Percentiles rank a stretch among this genome's conserved stretches.
Evolutionary conservation across 1,140 invertebrate genomes (phyloP).

Genomic region (Oryzaephilus surinamensis): DNA sequence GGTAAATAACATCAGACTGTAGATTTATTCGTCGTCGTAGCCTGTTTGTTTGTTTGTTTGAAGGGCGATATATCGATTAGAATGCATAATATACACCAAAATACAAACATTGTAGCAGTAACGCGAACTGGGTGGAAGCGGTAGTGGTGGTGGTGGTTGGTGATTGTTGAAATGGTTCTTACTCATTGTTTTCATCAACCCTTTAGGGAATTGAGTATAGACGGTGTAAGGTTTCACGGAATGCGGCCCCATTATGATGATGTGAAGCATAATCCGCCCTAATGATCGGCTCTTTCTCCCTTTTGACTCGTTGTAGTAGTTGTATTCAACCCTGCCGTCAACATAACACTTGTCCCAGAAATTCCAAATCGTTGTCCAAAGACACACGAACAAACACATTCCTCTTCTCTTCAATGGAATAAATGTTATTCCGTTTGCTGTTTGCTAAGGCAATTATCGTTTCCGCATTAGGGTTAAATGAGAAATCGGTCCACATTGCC

Average conservation of each 20-base stretch:
- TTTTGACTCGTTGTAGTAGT: slow-evolving; percentile 12
- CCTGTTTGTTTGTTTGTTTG: no score
- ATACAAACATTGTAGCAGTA: no score
- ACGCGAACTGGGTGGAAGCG: no score
- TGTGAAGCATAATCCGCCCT: slow-evolving; percentile 27
- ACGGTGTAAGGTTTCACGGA: slow-evolving; percentile 26
- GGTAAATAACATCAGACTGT: no score
- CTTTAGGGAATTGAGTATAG: no score
- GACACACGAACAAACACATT: no score
- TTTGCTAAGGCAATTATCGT: slow-evolving; percentile 37
- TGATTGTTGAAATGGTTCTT: slow-evolving; percentile 8
- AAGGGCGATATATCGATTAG: no score
- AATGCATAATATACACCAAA: no score
- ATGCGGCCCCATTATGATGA: no score
- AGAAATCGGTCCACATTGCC: slow-evolving; percentile 17
- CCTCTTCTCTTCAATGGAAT: slow-evolving; percentile 26
- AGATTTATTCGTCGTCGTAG: no score
- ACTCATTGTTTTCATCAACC: slow-evolving; percentile 26
- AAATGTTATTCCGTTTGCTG: slow-evolving; percentile 32
- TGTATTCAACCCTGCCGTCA: slow-evolving; percentile 20
- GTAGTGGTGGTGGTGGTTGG: slow-evolving; percentile 3
- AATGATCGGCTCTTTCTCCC: slow-evolving; percentile 31
- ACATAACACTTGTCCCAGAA: slow-evolving; percentile 27
- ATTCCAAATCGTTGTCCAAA: no score
- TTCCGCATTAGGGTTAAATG: slow-evolving; percentile 25